phyloP scores from a whole-genome alignment of 2,797 vertebrate species.

The Oophaga sylvatica region DNA sequence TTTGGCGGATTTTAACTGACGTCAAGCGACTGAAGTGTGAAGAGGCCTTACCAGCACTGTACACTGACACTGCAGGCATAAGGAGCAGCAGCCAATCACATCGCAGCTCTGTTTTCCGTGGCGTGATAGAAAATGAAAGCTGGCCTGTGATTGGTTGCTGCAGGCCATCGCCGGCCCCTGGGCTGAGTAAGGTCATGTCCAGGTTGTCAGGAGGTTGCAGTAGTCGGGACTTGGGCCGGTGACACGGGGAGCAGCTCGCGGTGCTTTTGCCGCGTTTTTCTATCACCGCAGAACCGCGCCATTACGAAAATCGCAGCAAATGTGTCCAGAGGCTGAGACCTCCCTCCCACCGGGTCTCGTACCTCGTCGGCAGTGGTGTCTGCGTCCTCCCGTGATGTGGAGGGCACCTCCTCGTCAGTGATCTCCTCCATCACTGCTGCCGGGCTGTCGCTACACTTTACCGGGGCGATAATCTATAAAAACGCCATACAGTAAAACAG shows the following conservation, averaged over 20 bases:
- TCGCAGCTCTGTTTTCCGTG: not conserved
- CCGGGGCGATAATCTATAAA: not conserved
- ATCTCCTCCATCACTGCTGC: constrained; percentile 36
- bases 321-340: not conserved
- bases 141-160: not conserved
- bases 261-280: not conserved
- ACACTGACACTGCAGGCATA: not conserved
- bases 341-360: not conserved
- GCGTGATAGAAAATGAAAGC: not conserved
- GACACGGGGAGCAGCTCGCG: too few species aligned
- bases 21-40: too few species aligned
- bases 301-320: not conserved
- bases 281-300: not conserved
- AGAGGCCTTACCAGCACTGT: too few species aligned
- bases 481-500: not conserved
- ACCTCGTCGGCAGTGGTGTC: constrained; percentile 40
- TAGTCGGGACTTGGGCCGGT: too few species aligned
- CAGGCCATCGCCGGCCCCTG: not conserved
- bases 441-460: not conserved
- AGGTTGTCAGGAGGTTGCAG: too few species aligned
- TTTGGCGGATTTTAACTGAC: too few species aligned
- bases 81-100: not conserved
- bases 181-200: too few species aligned
- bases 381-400: constrained; percentile 47
- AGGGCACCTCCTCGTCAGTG: constrained; percentile 41